These are phyloP conservation scores for Lysandra bellargus DNA, from an alignment of 2,888 invertebrate genomes.

Conservation along the genomic window DNA sequence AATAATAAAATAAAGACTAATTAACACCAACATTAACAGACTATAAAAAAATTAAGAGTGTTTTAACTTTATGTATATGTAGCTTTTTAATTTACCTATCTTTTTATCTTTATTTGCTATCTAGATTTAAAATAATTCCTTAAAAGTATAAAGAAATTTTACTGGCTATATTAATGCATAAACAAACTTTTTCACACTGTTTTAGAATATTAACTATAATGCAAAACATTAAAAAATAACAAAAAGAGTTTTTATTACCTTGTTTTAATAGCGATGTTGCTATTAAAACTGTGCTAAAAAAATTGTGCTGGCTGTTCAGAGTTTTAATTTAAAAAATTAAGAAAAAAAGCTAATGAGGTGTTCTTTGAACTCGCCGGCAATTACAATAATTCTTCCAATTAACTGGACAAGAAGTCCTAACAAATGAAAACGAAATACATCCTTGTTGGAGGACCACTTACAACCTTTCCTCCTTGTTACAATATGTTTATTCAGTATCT, in stretches of 20 bases:
- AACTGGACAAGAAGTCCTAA: slow-evolving; percentile 1
- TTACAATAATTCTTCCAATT: not conserved
- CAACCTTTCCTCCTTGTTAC: not conserved
- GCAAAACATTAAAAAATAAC: not conserved
- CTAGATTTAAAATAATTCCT: not conserved
- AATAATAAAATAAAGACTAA: not conserved
- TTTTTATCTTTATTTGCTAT: not conserved
- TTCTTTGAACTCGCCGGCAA: not conserved
- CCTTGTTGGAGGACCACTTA: not conserved
- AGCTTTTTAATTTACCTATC: not conserved
- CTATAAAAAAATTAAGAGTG: not conserved
- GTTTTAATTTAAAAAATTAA: not conserved
- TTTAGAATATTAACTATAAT: not conserved
- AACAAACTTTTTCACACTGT: not conserved
- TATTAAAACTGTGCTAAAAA: too few relatives aligned
- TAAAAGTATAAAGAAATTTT: not conserved
- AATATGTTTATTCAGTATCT: not conserved
- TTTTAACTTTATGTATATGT: not conserved
- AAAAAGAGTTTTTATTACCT: not conserved
- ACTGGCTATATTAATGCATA: not conserved
- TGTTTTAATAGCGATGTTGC: not conserved
- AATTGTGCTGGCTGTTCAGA: not conserved
- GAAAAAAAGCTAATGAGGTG: not conserved
- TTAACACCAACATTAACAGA: not conserved
- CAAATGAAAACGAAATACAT: slow-evolving; percentile 8